Evolutionary conservation across 30 jellyfish, hydroid and myxozoan species (phyloP), one percentile per base, ranked within the genome.

Genomic region (Sanderia malayensis): DNA sequence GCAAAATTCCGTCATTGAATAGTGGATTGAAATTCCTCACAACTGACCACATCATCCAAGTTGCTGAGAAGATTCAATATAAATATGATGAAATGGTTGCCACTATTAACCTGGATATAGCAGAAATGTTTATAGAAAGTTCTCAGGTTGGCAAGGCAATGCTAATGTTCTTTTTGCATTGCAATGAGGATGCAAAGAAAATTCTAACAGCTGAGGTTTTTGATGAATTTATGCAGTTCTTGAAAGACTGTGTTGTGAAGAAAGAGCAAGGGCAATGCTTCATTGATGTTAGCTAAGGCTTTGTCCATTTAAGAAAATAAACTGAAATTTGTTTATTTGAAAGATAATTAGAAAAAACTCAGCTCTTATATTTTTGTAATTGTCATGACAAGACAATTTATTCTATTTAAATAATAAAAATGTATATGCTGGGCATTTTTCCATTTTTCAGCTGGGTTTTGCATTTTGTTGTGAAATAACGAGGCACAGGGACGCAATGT

Each of bases 101-200:
- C 8, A 33, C 34, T n/a, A 46, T 73, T 4, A 60, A 34, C 49
- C 24, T 73, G 46, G 74, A 73, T 1, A 26, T 73, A 0, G 30
- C 84, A 18, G 74, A 53, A 21, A 55, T 73, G 33, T 57, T 55
- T 13, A 23, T 22, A 0, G 74, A 53, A 52, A 70, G 66, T 19
- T 20, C 33, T 66, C 74, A 74, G 32, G 17, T 1, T 47, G 84
- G 84, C 4, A 46, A 31, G 52, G 84, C 74, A 27, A 32, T 73
- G 49, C 31, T 73, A 52, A 25, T 53, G 49, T 73, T 73, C 32
- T 73, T 73, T 24, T 45, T 73, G 4, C 84, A 73, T 65, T n/a
- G 37, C 1, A 33, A 31, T 1, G 74, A 73, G 19, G 84, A 73
- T 44, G 67, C 84, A 57, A 17, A 24, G 24, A 13, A 73, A 57